phyloP scores from a whole-genome alignment of 2,888 invertebrate genomes.

The Timema podura region DNA sequence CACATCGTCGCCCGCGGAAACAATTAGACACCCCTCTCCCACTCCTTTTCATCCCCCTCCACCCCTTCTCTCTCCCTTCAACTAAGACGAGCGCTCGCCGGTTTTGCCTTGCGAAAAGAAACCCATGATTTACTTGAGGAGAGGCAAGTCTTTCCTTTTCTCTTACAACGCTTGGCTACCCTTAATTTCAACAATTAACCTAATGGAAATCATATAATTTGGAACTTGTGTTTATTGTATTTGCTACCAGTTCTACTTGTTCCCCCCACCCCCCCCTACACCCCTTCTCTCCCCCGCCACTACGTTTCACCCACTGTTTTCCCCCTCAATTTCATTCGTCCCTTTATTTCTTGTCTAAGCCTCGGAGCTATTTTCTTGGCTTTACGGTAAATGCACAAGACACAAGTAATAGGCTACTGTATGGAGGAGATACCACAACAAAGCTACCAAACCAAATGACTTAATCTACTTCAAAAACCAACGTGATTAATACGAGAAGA shows the following conservation, averaged over 20 bases:
- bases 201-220: constrained; percentile 35
- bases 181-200: constrained; percentile 34
- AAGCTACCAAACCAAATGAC: background rate
- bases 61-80: background rate
- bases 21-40: background rate
- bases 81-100: constrained; percentile 4
- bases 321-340: background rate
- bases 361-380: constrained; percentile 14
- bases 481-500: no score
- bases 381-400: constrained; percentile 16
- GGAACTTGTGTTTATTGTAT: constrained; percentile 34
- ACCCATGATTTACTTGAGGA: constrained; percentile 23
- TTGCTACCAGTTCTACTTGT: constrained; percentile 20
- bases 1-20: constrained; percentile 15
- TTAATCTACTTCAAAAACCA: background rate
- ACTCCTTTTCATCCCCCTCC: background rate
- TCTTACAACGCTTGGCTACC: constrained; percentile 25
- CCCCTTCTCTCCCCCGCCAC: background rate
- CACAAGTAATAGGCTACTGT: constrained; percentile 14
- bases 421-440: constrained; percentile 5
- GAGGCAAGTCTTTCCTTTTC: constrained; percentile 16
- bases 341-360: constrained; percentile 2
- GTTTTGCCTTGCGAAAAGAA: constrained; percentile 20
- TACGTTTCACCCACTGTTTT: background rate
- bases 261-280: background rate